Conservation (phyloP, 2,888 invertebrate genomes). For the Tricholauxania praeusta region DNA sequence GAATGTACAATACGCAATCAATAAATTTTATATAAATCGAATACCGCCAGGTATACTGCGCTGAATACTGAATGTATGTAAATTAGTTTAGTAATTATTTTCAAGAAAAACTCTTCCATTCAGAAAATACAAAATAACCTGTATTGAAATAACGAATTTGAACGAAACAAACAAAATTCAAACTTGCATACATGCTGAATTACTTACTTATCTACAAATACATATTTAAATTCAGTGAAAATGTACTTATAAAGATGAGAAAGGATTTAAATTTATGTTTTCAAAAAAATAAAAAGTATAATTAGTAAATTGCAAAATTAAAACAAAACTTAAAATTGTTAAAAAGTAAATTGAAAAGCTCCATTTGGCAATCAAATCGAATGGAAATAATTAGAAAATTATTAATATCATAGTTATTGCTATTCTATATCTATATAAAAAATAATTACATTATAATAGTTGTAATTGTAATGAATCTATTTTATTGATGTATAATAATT, state of each 20-base stretch:
- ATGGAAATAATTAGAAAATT: slow-evolving; percentile 31
- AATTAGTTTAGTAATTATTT: too few relatives aligned
- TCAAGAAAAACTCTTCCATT: too few relatives aligned
- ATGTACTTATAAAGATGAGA: background rate
- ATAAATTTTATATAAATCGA: too few relatives aligned
- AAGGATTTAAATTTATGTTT: background rate
- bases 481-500: slow-evolving; percentile 33
- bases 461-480: slow-evolving; percentile 31
- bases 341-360: slow-evolving; percentile 8
- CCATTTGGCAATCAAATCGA: slow-evolving; percentile 25
- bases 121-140: too few relatives aligned
- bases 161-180: too few relatives aligned
- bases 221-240: background rate
- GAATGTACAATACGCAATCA: too few relatives aligned
- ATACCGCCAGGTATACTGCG: too few relatives aligned
- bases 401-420: slow-evolving; percentile 26
- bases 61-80: too few relatives aligned
- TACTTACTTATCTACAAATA: background rate
- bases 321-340: slow-evolving; percentile 1
- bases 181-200: too few relatives aligned
- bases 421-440: slow-evolving; percentile 22
- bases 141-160: too few relatives aligned
- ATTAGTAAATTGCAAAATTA: slow-evolving; percentile 12
- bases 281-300: slow-evolving; percentile 6
- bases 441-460: slow-evolving; percentile 22